Conservation (phyloP, 2,888 invertebrate species). For the Amorpha juglandis region DNA sequence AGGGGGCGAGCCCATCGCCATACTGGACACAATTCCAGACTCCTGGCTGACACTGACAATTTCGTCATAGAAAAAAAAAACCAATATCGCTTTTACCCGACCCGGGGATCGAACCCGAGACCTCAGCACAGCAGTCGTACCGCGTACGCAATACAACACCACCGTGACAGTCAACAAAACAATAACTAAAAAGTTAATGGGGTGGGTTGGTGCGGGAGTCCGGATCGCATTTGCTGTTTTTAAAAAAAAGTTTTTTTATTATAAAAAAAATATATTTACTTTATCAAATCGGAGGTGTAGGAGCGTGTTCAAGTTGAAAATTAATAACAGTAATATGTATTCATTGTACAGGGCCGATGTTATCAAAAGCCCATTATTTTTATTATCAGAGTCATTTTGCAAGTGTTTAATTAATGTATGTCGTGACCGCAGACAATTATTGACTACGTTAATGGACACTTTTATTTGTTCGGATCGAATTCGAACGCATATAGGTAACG, state of each 20-base stretch:
- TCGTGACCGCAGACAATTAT: constrained; percentile 22
- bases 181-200: too few species aligned
- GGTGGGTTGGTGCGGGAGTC: too few species aligned
- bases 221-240: too few species aligned
- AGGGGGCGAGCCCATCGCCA: too few species aligned
- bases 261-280: neutral
- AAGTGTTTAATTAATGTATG: constrained; percentile 16
- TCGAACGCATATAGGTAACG: neutral
- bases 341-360: neutral
- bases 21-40: too few species aligned
- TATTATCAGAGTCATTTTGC: constrained; percentile 17
- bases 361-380: constrained; percentile 21
- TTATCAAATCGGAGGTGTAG: neutral
- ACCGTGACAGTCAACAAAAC: too few species aligned
- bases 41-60: too few species aligned
- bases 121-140: too few species aligned
- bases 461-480: neutral
- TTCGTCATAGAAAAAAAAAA: too few species aligned
- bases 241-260: neutral
- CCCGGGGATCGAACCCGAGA: too few species aligned
- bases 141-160: too few species aligned
- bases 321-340: neutral
- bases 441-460: constrained; percentile 2
- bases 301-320: neutral
- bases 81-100: too few species aligned